Percentiles rank a stretch among this genome's conserved stretches.
Conservation (phyloP, 2,888 invertebrate genomes). For the Trachelus iudaicus region DNA sequence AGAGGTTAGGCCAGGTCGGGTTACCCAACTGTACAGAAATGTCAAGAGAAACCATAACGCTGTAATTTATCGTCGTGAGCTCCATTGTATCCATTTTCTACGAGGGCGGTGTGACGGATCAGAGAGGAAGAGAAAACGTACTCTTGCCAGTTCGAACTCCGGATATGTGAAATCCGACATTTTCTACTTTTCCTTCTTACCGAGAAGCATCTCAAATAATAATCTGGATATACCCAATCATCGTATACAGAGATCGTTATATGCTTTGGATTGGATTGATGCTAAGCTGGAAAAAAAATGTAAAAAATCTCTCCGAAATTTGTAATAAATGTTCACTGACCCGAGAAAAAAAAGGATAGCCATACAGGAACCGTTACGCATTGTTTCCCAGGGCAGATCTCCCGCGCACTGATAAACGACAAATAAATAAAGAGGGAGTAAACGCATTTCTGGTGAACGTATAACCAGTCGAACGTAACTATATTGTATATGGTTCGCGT, state of each 20-base stretch:
- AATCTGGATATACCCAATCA: background rate
- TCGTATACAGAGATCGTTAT: too few relatives aligned
- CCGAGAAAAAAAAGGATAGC: background rate
- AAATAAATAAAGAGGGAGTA: conserved; percentile 43
- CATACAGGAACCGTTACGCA: background rate
- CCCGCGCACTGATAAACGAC: conserved; percentile 36
- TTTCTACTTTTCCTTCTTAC: background rate
- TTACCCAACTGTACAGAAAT: conserved; percentile 59
- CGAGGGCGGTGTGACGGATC: conserved; percentile 62
- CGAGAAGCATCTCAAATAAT: background rate
- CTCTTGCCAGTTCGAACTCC: background rate
- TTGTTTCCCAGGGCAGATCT: background rate
- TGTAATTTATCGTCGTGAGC: conserved; percentile 62
- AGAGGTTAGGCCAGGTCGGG: conserved; percentile 64
- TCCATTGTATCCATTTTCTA: conserved; percentile 55
- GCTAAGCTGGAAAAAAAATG: background rate
- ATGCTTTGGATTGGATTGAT: background rate
- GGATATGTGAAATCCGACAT: background rate
- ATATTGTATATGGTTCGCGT: conserved; percentile 24
- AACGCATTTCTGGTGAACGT: conserved; percentile 42
- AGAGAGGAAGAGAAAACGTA: conserved; percentile 42
- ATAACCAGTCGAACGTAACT: background rate
- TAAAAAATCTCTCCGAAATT: background rate
- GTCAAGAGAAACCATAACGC: conserved; percentile 63
- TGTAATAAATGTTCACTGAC: background rate